Evolutionary conservation across 2,888 invertebrate species (phyloP).

Genomic region (Sesia bembeciformis): DNA sequence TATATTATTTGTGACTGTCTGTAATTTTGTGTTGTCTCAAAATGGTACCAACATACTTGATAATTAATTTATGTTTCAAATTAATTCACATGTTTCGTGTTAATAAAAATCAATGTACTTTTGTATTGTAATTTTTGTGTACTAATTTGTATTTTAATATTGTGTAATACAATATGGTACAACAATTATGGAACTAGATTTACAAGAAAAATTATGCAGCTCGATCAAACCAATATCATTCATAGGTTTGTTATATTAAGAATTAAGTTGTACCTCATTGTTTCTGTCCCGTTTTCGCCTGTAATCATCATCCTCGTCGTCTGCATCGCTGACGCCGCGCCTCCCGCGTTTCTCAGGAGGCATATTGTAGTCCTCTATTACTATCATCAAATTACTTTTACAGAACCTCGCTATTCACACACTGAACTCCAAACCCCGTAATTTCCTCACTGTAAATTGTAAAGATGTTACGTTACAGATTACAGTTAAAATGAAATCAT

Average conservation of each 20-base stretch:
- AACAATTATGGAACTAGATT: neutral
- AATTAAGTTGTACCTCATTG: constrained; percentile 75
- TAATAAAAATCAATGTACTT: too few species aligned
- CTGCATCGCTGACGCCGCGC: constrained; percentile 73
- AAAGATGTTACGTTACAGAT: too few species aligned
- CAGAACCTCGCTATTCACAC: neutral
- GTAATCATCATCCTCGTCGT: constrained; percentile 82
- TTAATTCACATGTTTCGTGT: too few species aligned
- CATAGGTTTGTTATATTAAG: too few species aligned
- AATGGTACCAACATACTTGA: too few species aligned
- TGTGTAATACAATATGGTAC: neutral
- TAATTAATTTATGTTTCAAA: too few species aligned
- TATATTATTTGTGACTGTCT: too few species aligned
- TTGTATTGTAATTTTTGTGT: too few species aligned
- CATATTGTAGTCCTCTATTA: constrained; percentile 47
- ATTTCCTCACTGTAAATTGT: neutral
- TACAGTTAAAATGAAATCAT: neutral
- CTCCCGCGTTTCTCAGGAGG: constrained; percentile 54
- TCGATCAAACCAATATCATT: too few species aligned
- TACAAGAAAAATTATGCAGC: neutral
- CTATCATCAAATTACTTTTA: constrained; percentile 19
- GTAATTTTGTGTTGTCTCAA: too few species aligned
- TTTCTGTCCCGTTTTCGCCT: constrained; percentile 83
- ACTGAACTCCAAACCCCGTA: neutral
- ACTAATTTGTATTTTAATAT: too few species aligned